phyloP scores from a whole-genome alignment of 1,140 invertebrate genomes.

The Aphaenogaster floridana region DNA sequence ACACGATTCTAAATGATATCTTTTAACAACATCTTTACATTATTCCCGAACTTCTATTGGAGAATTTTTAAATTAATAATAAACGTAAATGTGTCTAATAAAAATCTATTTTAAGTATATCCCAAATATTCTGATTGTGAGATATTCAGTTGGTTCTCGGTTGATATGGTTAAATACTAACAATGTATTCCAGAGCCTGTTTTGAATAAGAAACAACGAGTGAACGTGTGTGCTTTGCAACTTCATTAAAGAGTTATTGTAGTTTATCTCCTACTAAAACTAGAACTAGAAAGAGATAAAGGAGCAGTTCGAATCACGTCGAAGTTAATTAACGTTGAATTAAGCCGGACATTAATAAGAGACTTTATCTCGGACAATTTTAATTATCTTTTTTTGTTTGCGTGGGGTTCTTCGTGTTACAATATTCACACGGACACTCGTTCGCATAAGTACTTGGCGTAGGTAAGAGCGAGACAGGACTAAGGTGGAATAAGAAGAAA shows the following conservation, averaged over 20 bases:
- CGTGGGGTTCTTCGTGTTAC: slow-evolving; percentile 21
- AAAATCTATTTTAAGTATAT: background rate
- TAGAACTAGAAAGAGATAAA: slow-evolving; percentile 3
- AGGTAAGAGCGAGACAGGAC: slow-evolving; percentile 15
- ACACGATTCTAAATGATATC: background rate
- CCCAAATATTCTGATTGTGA: background rate
- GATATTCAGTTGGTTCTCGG: background rate
- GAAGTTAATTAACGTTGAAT: slow-evolving; percentile 59
- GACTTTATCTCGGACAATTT: slow-evolving; percentile 46
- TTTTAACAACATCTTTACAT: background rate
- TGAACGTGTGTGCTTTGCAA: background rate
- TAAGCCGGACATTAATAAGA: slow-evolving; percentile 52
- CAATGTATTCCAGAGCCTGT: background rate
- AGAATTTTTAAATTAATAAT: background rate
- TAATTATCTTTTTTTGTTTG: slow-evolving; percentile 39
- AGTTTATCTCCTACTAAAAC: background rate
- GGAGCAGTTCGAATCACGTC: slow-evolving; percentile 5
- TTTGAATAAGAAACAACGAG: background rate
- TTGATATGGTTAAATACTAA: background rate
- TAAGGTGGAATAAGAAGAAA: slow-evolving; percentile 37
- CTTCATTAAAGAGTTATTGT: slow-evolving; percentile 15
- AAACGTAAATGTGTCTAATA: background rate
- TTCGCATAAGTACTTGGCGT: background rate
- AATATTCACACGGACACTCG: slow-evolving; percentile 31
- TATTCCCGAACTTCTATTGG: background rate